phyloP scores from a whole-genome alignment of 2,888 invertebrate species.

The Trypoxylon attenuatum region DNA sequence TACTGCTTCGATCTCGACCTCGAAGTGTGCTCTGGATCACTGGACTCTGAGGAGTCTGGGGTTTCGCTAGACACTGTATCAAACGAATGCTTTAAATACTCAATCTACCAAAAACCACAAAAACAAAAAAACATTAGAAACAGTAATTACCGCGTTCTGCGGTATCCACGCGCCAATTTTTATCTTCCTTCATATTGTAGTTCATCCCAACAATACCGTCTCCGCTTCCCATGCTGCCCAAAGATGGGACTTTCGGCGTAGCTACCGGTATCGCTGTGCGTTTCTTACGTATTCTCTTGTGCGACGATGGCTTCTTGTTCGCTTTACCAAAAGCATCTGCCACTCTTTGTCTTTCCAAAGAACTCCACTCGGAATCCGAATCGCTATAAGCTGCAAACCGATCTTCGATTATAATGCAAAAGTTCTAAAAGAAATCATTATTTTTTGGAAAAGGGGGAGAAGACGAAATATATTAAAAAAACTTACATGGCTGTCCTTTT shows the following conservation, averaged over 20 bases:
- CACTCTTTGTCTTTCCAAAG: conserved; percentile 80
- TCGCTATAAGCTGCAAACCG: conserved; percentile 85
- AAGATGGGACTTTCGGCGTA: conserved; percentile 86
- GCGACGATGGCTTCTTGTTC: conserved; percentile 81
- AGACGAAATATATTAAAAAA: not conserved
- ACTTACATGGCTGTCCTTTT: conserved; percentile 80
- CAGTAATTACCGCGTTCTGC: conserved; percentile 69
- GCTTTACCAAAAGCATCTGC: conserved; percentile 80
- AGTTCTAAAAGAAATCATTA: too few species aligned
- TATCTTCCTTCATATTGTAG: conserved; percentile 73
- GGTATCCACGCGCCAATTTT: conserved; percentile 71
- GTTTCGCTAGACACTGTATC: conserved; percentile 70
- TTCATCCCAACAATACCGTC: conserved; percentile 70
- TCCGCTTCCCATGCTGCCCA: conserved; percentile 76
- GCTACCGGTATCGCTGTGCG: conserved; percentile 89
- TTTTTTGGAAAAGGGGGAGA: too few species aligned
- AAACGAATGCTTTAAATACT: not conserved
- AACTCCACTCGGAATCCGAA: conserved; percentile 92
- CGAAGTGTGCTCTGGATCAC: conserved; percentile 67
- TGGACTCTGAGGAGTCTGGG: conserved; percentile 71
- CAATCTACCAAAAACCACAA: not conserved
- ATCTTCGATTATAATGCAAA: conserved; percentile 15
- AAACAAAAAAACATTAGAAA: not conserved
- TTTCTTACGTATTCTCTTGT: conserved; percentile 84
- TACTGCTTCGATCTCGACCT: conserved; percentile 67